Evolutionary conservation across 1,140 invertebrate species (phyloP).

Genomic region (Amphibalanus amphitrite): DNA sequence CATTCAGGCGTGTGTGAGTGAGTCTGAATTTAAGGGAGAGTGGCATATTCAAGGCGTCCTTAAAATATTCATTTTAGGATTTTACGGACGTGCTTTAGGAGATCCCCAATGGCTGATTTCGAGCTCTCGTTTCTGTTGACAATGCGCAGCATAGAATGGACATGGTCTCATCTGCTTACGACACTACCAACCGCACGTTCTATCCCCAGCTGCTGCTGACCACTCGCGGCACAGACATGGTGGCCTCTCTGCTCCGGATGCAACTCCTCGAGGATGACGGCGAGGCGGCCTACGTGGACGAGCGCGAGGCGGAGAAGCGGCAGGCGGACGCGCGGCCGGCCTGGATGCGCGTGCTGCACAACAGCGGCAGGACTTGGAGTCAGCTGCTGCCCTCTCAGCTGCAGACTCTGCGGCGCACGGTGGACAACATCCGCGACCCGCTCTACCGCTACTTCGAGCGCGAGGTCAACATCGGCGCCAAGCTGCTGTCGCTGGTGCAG

Average conservation of each 20-base stretch:
- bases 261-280: constrained; percentile 87
- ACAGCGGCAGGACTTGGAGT: constrained; percentile 82
- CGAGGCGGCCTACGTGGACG: constrained; percentile 45
- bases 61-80: too few species aligned
- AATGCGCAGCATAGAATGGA: too few species aligned
- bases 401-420: constrained; percentile 53
- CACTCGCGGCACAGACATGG: constrained; percentile 52
- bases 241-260: constrained; percentile 89
- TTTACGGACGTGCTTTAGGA: too few species aligned
- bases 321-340: constrained; percentile 52
- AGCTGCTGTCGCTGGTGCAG: constrained; percentile 69
- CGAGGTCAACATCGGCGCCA: constrained; percentile 83
- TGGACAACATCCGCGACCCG: constrained; percentile 94
- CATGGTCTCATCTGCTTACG: too few species aligned
- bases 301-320: constrained; percentile 10
- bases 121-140: too few species aligned
- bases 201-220: constrained; percentile 36
- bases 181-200: too few species aligned
- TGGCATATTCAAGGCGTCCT: too few species aligned
- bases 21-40: too few species aligned
- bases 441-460: constrained; percentile 96
- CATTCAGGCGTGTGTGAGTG: too few species aligned
- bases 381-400: constrained; percentile 71
- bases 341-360: constrained; percentile 92
- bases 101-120: too few species aligned